Percentiles rank a stretch among this genome's conserved stretches.
Evolutionary conservation across 2,888 invertebrate genomes (phyloP).

Genomic region (Aporophyla nigra): DNA sequence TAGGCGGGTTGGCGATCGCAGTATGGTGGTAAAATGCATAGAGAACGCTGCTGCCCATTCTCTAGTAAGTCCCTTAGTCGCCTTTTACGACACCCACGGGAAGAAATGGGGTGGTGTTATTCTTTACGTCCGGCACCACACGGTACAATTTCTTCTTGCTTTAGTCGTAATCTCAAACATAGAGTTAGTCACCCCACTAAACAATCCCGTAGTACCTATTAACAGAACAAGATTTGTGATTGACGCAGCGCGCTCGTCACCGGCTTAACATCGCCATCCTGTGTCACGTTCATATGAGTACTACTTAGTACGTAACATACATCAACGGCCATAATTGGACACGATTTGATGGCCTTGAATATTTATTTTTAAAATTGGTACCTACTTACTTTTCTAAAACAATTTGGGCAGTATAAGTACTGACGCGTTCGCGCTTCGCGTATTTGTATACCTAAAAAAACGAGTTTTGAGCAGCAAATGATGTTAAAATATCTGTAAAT

Average conservation of each 20-base stretch:
- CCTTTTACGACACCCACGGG: no score
- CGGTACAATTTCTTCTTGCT: not conserved
- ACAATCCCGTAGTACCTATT: conserved; percentile 35
- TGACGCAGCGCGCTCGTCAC: conserved; percentile 46
- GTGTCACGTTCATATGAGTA: conserved; percentile 38
- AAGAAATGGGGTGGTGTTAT: no score
- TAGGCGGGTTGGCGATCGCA: no score
- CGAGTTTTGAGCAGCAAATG: not conserved
- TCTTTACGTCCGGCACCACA: no score
- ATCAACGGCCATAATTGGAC: not conserved
- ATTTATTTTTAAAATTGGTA: no score
- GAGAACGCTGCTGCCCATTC: no score
- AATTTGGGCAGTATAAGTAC: not conserved
- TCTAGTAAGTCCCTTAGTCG: no score
- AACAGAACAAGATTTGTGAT: conserved; percentile 56
- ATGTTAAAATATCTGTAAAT: not conserved
- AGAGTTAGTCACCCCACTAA: conserved; percentile 48
- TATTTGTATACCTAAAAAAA: not conserved
- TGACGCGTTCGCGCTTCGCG: not conserved
- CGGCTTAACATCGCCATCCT: conserved; percentile 61
- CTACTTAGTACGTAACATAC: not conserved
- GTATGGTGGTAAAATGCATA: no score
- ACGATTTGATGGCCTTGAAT: not conserved
- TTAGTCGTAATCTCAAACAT: not conserved
- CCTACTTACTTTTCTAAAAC: not conserved